phyloP scores from a whole-genome alignment of 2,888 invertebrate species.

The Fissipunctia ypsillon region DNA sequence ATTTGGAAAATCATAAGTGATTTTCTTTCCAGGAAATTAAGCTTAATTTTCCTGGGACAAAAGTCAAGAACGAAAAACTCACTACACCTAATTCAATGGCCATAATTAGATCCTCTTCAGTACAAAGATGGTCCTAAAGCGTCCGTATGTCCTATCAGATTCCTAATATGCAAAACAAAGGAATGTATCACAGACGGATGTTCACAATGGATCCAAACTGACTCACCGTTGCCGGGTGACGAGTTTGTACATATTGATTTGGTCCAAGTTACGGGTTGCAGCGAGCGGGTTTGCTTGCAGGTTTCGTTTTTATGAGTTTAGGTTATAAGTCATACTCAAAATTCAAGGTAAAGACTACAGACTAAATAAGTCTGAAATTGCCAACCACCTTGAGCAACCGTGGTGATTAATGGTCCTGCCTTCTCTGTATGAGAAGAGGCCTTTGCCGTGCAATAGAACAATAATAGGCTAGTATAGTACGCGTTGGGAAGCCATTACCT shows the following conservation, averaged over 20 bases:
- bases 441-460: too few species aligned
- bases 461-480: too few species aligned
- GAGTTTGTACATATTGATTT: constrained; percentile 20
- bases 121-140: background rate
- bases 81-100: background rate
- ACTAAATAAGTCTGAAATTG: too few species aligned
- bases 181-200: constrained; percentile 51
- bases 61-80: background rate
- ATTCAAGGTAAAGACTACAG: too few species aligned
- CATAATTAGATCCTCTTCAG: background rate
- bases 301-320: background rate
- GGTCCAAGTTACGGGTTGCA: constrained; percentile 27
- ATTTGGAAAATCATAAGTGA: too few species aligned
- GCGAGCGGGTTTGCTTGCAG: constrained; percentile 5
- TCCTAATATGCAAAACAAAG: constrained; percentile 44
- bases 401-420: too few species aligned
- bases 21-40: too few species aligned
- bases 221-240: constrained; percentile 54
- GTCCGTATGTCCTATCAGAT: constrained; percentile 21
- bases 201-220: constrained; percentile 59
- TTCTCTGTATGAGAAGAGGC: too few species aligned
- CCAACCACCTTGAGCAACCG: too few species aligned
- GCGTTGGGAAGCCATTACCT: too few species aligned
- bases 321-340: too few species aligned
- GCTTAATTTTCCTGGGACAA: too few species aligned